Conservation (phyloP, 2,888 invertebrate genomes). For the Melieria picta region DNA sequence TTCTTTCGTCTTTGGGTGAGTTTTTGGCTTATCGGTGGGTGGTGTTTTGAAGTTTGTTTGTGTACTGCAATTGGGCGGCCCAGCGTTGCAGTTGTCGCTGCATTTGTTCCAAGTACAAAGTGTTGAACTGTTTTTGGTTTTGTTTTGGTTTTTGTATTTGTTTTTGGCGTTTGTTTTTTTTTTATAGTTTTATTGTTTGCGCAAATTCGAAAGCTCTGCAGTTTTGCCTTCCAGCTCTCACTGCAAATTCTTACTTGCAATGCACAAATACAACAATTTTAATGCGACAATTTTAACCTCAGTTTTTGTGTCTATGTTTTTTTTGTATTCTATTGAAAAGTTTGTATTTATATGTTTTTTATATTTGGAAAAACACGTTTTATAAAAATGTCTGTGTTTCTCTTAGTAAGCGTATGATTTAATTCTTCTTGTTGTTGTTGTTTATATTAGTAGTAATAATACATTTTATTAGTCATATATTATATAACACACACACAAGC, state of each 20-base stretch:
- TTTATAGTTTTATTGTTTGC: background rate
- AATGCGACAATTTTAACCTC: background rate
- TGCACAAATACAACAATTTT: background rate
- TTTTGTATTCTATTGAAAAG: constrained; percentile 4
- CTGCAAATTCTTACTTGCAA: background rate
- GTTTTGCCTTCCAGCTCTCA: background rate
- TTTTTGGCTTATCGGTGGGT: too few relatives aligned
- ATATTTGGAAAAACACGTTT: constrained; percentile 19
- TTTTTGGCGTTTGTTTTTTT: background rate
- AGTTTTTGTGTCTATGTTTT: constrained; percentile 15
- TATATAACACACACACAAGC: background rate
- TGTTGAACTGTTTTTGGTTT: background rate
- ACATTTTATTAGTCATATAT: constrained; percentile 25
- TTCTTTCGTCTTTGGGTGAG: too few relatives aligned
- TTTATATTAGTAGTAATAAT: background rate
- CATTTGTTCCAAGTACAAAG: too few relatives aligned
- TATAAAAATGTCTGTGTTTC: constrained; percentile 28
- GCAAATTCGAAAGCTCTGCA: constrained; percentile 3
- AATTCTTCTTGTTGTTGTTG: constrained; percentile 7
- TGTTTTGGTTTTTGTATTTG: background rate
- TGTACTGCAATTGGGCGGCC: too few relatives aligned
- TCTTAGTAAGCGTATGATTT: constrained; percentile 32
- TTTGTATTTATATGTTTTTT: background rate
- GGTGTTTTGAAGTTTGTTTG: too few relatives aligned
- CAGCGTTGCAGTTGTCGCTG: too few relatives aligned